Base-by-base conservation (phyloP, 2,113 vertebrate genomes). In the Onychorhynchus coronatus region DNA sequence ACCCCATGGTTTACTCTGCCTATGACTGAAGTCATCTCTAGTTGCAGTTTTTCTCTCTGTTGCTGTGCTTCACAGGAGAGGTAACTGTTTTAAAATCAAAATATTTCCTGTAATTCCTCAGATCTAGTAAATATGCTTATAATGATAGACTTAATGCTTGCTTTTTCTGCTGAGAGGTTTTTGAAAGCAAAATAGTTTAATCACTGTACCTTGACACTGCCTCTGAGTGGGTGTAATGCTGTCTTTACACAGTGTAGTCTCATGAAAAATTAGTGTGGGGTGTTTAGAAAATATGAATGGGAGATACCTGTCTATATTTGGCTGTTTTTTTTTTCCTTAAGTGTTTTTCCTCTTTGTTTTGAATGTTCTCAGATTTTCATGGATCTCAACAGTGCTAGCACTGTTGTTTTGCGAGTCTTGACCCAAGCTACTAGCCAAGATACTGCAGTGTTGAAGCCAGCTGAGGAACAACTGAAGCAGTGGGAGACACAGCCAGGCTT, bases 401-500 rank as follows among this genome's bases (percentile, higher is more conserved):
- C 96, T 89, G 97, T 99, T 97, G 99, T 99, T 96, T 98, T 99
- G 96, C 99, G 98, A 98, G 98, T 99, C 94, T 98, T 99, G 97
- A 99, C 99, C 5, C 99, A 99, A 97, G 99, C 99, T 83, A 99
- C 99, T 81, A 99, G 99, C 97, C 99, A 99, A 98, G 99, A 99
- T 96, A 99, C 99, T 59, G 94, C 98, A 63, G 98, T 99, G 59
- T 93, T 99, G 95, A 99, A 99, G 93, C 99, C 99, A 56, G 99
- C 99, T 3, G 99, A 99, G 96, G 99, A 99, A 76, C 99, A 99
- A 56, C 98, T 99, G 82, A 98, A 98, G 75, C 99, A 99, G 97
- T 99, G 99, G 99, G 99, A 99, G 97, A 99, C 99, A 8, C 99
- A 99, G 97, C 99, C 99, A 31, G 99, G 99, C 61, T 99, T 99